Evolutionary conservation across 2,888 invertebrate genomes (phyloP).

Genomic region (Lithophane semibrunnea): DNA sequence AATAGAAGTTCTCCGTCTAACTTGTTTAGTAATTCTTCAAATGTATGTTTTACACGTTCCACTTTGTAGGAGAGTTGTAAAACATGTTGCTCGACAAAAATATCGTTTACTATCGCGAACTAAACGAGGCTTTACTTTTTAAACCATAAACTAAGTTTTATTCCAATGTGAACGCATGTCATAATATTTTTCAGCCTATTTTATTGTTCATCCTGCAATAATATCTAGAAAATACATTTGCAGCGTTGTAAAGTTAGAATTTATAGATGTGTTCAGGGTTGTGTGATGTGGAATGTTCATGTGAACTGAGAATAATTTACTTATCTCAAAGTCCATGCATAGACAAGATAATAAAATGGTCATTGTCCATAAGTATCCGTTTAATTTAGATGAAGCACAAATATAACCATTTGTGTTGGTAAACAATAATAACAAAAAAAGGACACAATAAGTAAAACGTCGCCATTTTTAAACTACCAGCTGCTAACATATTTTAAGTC

Average conservation of each 20-base stretch:
- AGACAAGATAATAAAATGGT: slow-evolving; percentile 3
- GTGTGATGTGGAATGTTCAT: slow-evolving; percentile 6
- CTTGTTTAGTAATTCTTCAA: slow-evolving; percentile 35
- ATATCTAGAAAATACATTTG: slow-evolving; percentile 56
- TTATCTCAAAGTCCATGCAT: neutral
- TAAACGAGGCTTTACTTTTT: slow-evolving; percentile 52
- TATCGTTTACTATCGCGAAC: slow-evolving; percentile 38
- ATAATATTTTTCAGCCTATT: slow-evolving; percentile 60
- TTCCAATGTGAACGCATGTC: slow-evolving; percentile 55
- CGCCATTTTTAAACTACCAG: neutral
- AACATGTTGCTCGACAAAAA: slow-evolving; percentile 31
- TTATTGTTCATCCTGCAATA: slow-evolving; percentile 52
- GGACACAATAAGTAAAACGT: neutral
- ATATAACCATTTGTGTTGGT: neutral
- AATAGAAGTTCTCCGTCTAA: slow-evolving; percentile 15
- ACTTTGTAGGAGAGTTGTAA: slow-evolving; percentile 45
- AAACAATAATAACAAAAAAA: too few relatives aligned
- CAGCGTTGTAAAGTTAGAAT: slow-evolving; percentile 46
- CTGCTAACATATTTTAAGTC: slow-evolving; percentile 21
- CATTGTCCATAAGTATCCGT: neutral
- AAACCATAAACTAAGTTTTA: slow-evolving; percentile 57
- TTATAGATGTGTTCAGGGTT: slow-evolving; percentile 49
- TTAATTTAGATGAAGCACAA: neutral
- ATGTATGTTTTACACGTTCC: slow-evolving; percentile 25
- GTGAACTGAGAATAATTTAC: neutral